These are phyloP conservation scores for Girardinus metallicus DNA, from an alignment of 2,797 vertebrate genomes.

Conservation along the genomic window DNA sequence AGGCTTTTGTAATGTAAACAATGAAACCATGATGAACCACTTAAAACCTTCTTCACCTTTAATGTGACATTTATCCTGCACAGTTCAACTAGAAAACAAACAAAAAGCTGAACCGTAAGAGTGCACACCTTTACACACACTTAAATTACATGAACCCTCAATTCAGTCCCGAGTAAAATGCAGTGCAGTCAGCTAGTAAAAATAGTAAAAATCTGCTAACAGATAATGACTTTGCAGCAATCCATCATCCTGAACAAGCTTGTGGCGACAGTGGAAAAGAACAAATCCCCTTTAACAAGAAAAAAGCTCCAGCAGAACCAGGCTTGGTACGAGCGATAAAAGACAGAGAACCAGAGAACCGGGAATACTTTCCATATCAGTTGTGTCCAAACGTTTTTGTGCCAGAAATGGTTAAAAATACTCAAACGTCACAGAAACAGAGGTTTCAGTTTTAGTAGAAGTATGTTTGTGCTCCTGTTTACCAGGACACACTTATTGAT, in stretches of 20 bases:
- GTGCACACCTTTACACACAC: background rate
- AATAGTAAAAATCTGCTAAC: too few relatives aligned
- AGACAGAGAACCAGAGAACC: background rate
- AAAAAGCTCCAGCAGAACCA: background rate
- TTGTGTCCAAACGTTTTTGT: background rate
- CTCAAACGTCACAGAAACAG: background rate
- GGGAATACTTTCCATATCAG: background rate
- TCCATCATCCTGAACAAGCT: background rate
- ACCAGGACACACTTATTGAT: background rate
- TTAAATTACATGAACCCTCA: background rate
- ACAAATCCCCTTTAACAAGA: background rate
- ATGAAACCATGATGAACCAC: background rate
- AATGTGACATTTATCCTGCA: background rate
- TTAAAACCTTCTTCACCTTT: background rate
- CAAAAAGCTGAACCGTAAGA: background rate
- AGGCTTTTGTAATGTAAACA: background rate
- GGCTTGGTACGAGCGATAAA: background rate
- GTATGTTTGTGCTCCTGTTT: background rate
- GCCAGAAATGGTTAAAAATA: background rate
- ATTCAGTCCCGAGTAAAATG: background rate
- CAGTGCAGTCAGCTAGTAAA: background rate
- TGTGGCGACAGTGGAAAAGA: background rate
- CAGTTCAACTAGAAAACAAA: background rate
- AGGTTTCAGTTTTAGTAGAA: background rate
- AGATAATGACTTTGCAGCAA: background rate